Conservation (phyloP, 1,140 invertebrate species). For the Harlomillsia oculata region DNA sequence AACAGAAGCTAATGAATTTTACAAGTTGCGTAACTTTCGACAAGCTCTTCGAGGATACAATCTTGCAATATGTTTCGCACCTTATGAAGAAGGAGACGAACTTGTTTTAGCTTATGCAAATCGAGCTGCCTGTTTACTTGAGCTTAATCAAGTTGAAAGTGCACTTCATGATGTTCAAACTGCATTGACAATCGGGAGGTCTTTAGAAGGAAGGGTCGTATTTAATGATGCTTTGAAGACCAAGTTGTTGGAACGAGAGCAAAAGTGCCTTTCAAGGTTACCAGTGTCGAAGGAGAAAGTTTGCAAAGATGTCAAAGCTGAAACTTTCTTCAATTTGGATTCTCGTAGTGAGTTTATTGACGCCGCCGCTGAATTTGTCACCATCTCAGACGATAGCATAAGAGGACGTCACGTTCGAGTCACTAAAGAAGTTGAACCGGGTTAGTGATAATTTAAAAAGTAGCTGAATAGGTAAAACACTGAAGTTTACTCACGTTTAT, state of each 20-base stretch:
- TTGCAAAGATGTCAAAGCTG: background rate
- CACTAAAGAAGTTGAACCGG: slow-evolving; percentile 4
- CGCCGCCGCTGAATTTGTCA: slow-evolving; percentile 5
- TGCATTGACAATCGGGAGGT: background rate
- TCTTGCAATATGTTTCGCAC: slow-evolving; percentile 7
- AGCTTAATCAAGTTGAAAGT: background rate
- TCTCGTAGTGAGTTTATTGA: background rate
- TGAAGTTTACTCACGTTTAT: background rate
- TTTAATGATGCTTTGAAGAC: too few species aligned
- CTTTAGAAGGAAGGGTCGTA: background rate
- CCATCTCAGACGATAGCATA: background rate
- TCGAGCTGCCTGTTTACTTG: slow-evolving; percentile 5
- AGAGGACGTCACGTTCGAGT: slow-evolving; percentile 17
- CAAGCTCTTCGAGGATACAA: slow-evolving; percentile 5
- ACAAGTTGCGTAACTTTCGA: slow-evolving; percentile 6
- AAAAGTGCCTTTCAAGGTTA: background rate
- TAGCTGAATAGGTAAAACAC: background rate
- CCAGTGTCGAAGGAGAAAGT: background rate
- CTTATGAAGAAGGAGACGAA: background rate
- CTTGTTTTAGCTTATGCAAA: slow-evolving; percentile 4
- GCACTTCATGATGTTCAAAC: background rate
- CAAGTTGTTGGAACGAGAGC: background rate
- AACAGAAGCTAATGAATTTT: slow-evolving; percentile 4
- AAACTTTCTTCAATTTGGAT: background rate
- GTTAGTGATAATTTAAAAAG: background rate